phyloP scores from a whole-genome alignment of 1,140 invertebrate genomes.

The Meloidogyne exigua region DNA sequence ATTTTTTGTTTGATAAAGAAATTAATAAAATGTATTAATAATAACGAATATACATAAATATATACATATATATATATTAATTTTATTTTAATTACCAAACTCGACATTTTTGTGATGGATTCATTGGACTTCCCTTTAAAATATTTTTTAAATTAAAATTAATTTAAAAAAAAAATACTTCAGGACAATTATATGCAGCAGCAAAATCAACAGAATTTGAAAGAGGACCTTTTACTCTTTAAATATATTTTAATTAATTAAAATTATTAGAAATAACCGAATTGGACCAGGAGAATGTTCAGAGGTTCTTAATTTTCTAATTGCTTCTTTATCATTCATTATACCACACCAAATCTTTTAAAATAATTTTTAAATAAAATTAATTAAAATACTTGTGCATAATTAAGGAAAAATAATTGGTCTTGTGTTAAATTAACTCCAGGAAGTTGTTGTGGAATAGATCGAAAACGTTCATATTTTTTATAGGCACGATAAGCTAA shows the following conservation, averaged over 20 bases:
- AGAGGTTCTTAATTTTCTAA: slow-evolving; percentile 87
- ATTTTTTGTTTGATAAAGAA: too few relatives aligned
- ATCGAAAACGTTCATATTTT: slow-evolving; percentile 59
- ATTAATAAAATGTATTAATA: too few relatives aligned
- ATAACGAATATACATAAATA: too few relatives aligned
- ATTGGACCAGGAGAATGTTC: slow-evolving; percentile 91
- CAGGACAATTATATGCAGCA: slow-evolving; percentile 67
- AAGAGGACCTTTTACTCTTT: slow-evolving; percentile 69
- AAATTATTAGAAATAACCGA: slow-evolving; percentile 65
- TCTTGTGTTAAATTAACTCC: slow-evolving; percentile 80
- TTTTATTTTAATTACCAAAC: slow-evolving; percentile 66
- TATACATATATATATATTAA: too few relatives aligned
- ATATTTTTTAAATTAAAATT: background rate
- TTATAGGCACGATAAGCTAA: slow-evolving; percentile 58
- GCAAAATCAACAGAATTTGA: slow-evolving; percentile 70
- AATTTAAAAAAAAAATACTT: background rate
- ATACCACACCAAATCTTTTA: slow-evolving; percentile 87
- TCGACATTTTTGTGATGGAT: slow-evolving; percentile 69
- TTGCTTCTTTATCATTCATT: slow-evolving; percentile 89
- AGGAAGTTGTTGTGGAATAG: slow-evolving; percentile 69
- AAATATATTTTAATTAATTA: slow-evolving; percentile 58
- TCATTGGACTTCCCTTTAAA: slow-evolving; percentile 67
- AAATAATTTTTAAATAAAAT: slow-evolving; percentile 2
- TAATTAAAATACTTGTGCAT: slow-evolving; percentile 70
- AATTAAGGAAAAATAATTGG: slow-evolving; percentile 84